Conservation (phyloP, 2,113 vertebrate species). For the Phainopepla nitens region DNA sequence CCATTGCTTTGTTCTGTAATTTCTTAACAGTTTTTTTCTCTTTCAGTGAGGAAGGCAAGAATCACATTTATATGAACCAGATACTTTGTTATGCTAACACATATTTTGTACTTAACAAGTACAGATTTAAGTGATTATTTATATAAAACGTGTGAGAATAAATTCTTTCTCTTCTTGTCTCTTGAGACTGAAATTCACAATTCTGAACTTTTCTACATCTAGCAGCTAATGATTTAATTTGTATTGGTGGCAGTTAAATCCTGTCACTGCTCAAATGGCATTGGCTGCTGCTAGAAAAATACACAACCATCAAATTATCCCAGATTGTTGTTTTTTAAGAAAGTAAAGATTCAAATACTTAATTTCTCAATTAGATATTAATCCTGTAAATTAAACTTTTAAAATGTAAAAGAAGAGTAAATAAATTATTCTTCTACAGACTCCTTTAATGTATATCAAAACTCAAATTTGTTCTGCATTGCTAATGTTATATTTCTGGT, state of each 20-base stretch:
- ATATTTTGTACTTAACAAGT: slow-evolving; percentile 13
- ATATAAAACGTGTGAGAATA: slow-evolving; percentile 27
- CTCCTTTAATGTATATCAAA: not conserved
- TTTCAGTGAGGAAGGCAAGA: not conserved
- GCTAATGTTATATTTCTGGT: not conserved
- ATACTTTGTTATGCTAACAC: not conserved
- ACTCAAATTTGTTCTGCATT: not conserved
- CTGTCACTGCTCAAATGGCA: not conserved
- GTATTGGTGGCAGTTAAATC: not conserved
- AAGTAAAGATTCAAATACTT: not conserved
- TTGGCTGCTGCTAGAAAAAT: not conserved
- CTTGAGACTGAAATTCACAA: not conserved
- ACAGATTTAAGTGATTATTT: slow-evolving; percentile 40
- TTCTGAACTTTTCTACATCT: not conserved
- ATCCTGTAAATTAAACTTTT: not conserved
- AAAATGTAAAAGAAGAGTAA: not conserved
- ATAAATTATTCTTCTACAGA: not conserved
- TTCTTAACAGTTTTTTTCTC: not conserved
- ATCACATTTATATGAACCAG: not conserved
- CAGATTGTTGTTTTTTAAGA: not conserved
- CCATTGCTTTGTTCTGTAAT: not conserved
- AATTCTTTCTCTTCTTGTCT: slow-evolving; percentile 14
- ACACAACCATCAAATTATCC: not conserved
- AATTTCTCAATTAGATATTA: not conserved
- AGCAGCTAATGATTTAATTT: slow-evolving; percentile 31